Percentiles rank a stretch among this genome's conserved stretches.
These are phyloP conservation scores for Protobothrops flavoviridis DNA, from an alignment of 2,113 vertebrate genomes.

Conservation along the genomic window DNA sequence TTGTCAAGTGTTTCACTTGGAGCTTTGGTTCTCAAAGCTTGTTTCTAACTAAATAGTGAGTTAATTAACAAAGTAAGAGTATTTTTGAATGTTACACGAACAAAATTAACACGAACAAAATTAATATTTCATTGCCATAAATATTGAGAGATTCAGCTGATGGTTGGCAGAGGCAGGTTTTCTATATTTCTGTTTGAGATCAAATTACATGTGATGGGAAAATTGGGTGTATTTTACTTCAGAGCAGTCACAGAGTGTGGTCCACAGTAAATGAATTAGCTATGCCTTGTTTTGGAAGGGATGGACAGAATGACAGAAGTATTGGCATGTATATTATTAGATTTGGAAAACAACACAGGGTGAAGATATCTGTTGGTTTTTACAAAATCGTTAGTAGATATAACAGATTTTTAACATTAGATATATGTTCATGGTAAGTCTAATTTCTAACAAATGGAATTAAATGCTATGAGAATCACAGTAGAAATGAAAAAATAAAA, in stretches of 20 bases:
- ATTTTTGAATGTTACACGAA: constrained; percentile 6
- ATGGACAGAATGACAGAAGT: not conserved
- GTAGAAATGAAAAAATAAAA: not conserved
- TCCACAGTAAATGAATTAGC: not conserved
- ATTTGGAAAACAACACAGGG: not conserved
- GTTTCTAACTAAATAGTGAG: not conserved
- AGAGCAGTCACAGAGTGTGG: not conserved
- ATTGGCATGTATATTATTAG: not conserved
- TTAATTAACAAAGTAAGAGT: constrained; percentile 5
- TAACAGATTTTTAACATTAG: not conserved
- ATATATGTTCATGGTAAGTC: not conserved
- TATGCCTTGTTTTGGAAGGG: not conserved
- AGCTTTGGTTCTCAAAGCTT: not conserved
- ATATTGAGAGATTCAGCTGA: not conserved
- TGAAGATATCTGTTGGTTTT: not conserved
- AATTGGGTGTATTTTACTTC: not conserved
- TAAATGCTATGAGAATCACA: not conserved
- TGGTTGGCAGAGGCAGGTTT: not conserved
- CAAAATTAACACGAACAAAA: not conserved
- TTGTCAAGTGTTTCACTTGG: constrained; percentile 21
- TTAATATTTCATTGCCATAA: not conserved
- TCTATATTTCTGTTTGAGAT: not conserved
- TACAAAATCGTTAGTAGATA: not conserved
- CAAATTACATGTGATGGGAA: not conserved
- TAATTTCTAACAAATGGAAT: not conserved